Conservation (phyloP, 1,140 invertebrate genomes). For the Pachypsylla venusta region DNA sequence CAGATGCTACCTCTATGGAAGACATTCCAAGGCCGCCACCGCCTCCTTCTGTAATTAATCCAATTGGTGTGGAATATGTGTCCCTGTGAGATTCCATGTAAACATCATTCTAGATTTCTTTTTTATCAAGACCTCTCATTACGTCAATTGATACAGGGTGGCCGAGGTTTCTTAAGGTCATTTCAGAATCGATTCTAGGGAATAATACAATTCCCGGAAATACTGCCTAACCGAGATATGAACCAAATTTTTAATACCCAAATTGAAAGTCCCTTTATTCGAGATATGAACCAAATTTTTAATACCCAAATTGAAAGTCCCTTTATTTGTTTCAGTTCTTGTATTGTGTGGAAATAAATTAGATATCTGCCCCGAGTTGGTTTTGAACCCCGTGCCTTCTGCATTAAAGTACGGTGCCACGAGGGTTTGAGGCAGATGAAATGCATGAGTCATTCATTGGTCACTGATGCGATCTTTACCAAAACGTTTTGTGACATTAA, state of each 20-base stretch:
- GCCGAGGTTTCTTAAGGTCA: not conserved
- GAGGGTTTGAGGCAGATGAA: too few relatives aligned
- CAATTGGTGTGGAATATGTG: conserved; percentile 28
- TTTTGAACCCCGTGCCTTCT: too few relatives aligned
- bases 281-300: not conserved
- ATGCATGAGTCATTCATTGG: too few relatives aligned
- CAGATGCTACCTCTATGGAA: conserved; percentile 36
- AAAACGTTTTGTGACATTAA: too few relatives aligned
- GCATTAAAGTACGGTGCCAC: too few relatives aligned
- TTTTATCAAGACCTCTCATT: not conserved
- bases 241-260: not conserved
- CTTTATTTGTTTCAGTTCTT: too few relatives aligned
- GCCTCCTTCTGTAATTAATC: conserved; percentile 35
- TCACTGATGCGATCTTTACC: too few relatives aligned
- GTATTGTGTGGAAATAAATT: too few relatives aligned
- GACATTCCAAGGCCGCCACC: conserved; percentile 34
- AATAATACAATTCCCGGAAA: too few relatives aligned
- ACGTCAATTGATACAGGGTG: not conserved
- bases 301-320: too few relatives aligned
- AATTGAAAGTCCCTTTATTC: not conserved
- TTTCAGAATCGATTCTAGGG: not conserved
- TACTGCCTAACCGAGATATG: too few relatives aligned
- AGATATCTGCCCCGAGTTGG: too few relatives aligned
- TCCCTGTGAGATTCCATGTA: conserved; percentile 20
- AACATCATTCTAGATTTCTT: conserved; percentile 5